Base-by-base conservation (phyloP, 2,113 vertebrate species). In the Channa maculata region DNA sequence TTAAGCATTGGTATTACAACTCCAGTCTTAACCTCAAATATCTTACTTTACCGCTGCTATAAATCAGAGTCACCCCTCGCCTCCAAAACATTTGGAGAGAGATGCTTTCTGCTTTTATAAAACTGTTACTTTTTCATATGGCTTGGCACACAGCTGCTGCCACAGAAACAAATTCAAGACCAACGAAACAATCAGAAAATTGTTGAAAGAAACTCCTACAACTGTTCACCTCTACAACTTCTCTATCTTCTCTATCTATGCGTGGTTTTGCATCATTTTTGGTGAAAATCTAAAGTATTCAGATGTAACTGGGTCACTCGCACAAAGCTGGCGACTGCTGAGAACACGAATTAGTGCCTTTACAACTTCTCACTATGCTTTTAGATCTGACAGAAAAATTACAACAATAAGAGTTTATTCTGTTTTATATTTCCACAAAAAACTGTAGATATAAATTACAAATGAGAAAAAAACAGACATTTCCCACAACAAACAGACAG, bases 1-100 rank as follows among this genome's bases (percentile, higher is more conserved):
- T 91, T 81, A 90, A 86, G 85, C 77, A 60, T 75, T 53, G 66
- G 81, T 84, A 86, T 87, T 91, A 91, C 86, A 91, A 90, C 83
- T 77, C 67, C 86, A 86, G 88, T 54, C 70, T 85, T 91, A 87
- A 92, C 86, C 91, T 80, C 79, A 77, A 75, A 88, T 85, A 88
- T 79, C 81, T 61, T 60, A 65, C 77, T 85, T 84, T 83, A 86
- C 77, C 79, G 43, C 69, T n/a, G 62, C 62, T n/a, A 87, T 89
- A 91, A 91, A 89, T 89, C 85, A 88, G 77, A 61, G 68, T 79
- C 76, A 86, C 73, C 76, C 82, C 81, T 72, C 15, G 15, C 52
- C 57, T 90, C 61, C 45, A 41, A 64, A 78, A 72, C 59, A 64
- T 59, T 79, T 80, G 64, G 37, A 78, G 43, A 43, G 50, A 34